Conservation (phyloP, 92 coral and sea anemone species). For the Nematostella vectensis region DNA sequence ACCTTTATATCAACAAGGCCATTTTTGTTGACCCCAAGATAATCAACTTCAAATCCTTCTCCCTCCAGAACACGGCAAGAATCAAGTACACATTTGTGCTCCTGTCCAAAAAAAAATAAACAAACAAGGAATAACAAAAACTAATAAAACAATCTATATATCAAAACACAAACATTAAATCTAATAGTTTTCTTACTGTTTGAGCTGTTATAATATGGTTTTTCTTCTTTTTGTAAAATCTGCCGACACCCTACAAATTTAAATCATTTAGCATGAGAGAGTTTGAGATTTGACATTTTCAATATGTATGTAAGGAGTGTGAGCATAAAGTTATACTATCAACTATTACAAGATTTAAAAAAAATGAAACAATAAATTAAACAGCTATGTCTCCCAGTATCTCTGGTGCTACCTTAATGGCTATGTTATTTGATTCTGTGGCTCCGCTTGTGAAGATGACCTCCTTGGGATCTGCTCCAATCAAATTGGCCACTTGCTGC, state of each 20-base stretch:
- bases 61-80: slow-evolving; percentile 91
- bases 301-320: no score
- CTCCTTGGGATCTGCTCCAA: slow-evolving; percentile 91
- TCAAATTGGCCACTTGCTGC: slow-evolving; percentile 92
- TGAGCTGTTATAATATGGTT: slow-evolving; percentile 90
- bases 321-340: no score
- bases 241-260: slow-evolving; percentile 70
- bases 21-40: slow-evolving; percentile 71
- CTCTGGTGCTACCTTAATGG: slow-evolving; percentile 99
- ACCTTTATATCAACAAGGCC: slow-evolving; percentile 90
- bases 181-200: slow-evolving; percentile 49
- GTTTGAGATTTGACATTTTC: no score
- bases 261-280: slow-evolving; percentile 5
- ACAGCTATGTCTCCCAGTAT: no score
- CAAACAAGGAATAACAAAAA: neutral
- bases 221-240: slow-evolving; percentile 86
- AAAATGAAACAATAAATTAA: no score
- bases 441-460: slow-evolving; percentile 98
- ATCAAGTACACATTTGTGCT: slow-evolving; percentile 97
- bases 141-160: neutral
- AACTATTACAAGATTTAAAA: no score
- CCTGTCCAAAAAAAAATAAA: slow-evolving; percentile 28
- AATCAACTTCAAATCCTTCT: slow-evolving; percentile 93
- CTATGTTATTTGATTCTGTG: slow-evolving; percentile 92
- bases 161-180: neutral